Base-by-base conservation (phyloP, 2,113 vertebrate genomes). In the Gymnarchus niloticus region DNA sequence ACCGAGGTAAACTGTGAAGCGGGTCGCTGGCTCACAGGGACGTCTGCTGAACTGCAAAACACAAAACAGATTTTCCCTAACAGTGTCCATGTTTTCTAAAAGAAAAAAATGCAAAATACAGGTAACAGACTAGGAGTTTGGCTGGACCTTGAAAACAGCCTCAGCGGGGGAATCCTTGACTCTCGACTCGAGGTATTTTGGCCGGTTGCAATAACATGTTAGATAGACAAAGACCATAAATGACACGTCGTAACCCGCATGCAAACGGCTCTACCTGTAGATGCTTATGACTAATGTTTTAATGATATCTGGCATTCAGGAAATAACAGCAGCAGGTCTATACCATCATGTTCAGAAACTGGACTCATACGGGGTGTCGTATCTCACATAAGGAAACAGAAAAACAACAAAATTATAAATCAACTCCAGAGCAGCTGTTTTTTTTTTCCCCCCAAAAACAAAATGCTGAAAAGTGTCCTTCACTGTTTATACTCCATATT, bases 41-140 rank as follows among this genome's bases (percentile, higher is more conserved):
- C 65, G n/a, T n/a, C n/a, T n/a, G n/a, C 65, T 41, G 65, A 6
- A 73, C 65, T 73, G 33, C 33, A 17, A 73, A 73, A 73, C 65
- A 37, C 65, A 73, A 73, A 41, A 73, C 33, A 41, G 65, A 73
- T 73, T 73, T 28, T 73, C 65, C 33, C 28, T 73, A 73, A 73
- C 65, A 41, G 33, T 73, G 33, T 73, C 65, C 65, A 73, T 14
- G 41, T 73, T 73, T 73, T 28, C 65, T 73, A 41, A 73, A n/a
- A n/a, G n/a, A n/a, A n/a, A n/a, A n/a, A 73, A 73, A 37, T 73
- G 65, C 65, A 73, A 73, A 37, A 73, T 73, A 73, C 65, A 73
- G 65, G 65, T 73, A 73, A 73, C 33, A 41, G 65, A 41, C 33
- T 37, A 17, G 14, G 5, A 73, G 14, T 41, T 28, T 41, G 37